Evolutionary conservation across 2,797 vertebrate species (phyloP), one percentile per base, ranked within the genome.

Genomic region (Sebastes vulpes): DNA sequence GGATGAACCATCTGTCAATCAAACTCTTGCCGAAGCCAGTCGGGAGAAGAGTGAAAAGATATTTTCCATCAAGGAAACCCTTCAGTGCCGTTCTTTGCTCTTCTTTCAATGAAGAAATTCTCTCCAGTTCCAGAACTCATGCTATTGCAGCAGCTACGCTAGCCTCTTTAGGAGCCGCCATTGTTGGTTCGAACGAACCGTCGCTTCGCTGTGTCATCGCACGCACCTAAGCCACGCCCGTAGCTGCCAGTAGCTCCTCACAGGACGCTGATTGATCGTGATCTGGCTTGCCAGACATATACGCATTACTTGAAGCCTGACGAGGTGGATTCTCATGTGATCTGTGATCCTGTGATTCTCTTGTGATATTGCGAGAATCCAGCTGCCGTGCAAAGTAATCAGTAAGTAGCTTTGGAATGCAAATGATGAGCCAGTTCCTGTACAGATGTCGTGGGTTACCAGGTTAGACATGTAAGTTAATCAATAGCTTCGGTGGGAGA

Each of bases 171-270:
- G n/a, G 46, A 50, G 18, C 48, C n/a, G n/a, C 48, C 4, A 20
- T 50, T 50, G n/a, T n/a, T 50, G 16, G 16, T 50, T 50, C 0
- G 8, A 50, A 20, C 4, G 9, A 20, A 20, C 48, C 3, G n/a
- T 20, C n/a, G 8, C 18, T 0, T 48, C 16, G 6, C 0, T n/a
- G 6, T 48, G 16, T 48, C 16, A 18, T 48, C 16, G 3, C 0
- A 48, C 1, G 16, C 42, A 18, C 42, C 42, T 18, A 18, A n/a
- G 16, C 3, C 42, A 48, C 3, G 16, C 42, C 16, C 16, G 3
- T 48, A 48, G 42, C 42, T 48, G 42, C 42, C 42, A 18, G 42
- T 48, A 48, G n/a, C 48, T 50, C 48, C n/a, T 50, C n/a, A 50
- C 0, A 50, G 18, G 48, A 50, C 1, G n/a, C 48, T 50, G 18